These are phyloP conservation scores for Drosophila biarmipes DNA, from an alignment of 1,140 invertebrate genomes.

Conservation along the genomic window DNA sequence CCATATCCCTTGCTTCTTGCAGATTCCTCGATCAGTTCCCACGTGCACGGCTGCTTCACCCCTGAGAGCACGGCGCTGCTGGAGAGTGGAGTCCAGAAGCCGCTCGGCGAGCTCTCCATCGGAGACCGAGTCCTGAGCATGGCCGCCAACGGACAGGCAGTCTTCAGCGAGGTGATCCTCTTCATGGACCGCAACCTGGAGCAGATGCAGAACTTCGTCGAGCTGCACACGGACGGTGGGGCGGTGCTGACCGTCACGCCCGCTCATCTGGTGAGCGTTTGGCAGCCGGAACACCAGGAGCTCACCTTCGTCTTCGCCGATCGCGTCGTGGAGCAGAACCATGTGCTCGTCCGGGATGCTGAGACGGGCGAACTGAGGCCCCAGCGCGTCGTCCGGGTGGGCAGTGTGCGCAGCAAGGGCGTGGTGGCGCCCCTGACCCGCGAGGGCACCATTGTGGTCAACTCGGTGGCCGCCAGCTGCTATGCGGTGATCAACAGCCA, in stretches of 20 bases:
- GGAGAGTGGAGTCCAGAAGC: conserved; percentile 85
- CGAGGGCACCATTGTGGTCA: conserved; percentile 94
- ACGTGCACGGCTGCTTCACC: conserved; percentile 93
- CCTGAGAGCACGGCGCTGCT: conserved; percentile 88
- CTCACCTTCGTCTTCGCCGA: conserved; percentile 87
- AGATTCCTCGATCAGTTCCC: conserved; percentile 95
- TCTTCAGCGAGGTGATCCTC: conserved; percentile 94
- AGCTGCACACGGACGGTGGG: conserved; percentile 89
- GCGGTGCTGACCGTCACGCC: conserved; percentile 91
- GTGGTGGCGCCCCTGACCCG: conserved; percentile 95
- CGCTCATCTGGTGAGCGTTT: conserved; percentile 90
- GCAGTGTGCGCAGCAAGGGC: conserved; percentile 87
- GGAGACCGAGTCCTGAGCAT: conserved; percentile 94
- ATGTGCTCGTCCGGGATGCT: conserved; percentile 85
- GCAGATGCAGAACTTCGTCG: conserved; percentile 89
- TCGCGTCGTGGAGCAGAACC: conserved; percentile 85
- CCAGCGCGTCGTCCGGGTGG: conserved; percentile 87
- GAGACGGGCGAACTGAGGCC: conserved; percentile 85
- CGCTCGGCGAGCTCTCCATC: conserved; percentile 89
- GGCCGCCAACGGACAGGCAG: conserved; percentile 87
- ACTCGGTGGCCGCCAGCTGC: conserved; percentile 96
- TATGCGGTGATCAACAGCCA: conserved; percentile 96
- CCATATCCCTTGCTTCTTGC: conserved; percentile 84
- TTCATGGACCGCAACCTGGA: conserved; percentile 93
- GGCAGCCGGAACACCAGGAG: conserved; percentile 76